Base-by-base conservation (phyloP, 2,888 invertebrate species). In the Drosophila barbarae region DNA sequence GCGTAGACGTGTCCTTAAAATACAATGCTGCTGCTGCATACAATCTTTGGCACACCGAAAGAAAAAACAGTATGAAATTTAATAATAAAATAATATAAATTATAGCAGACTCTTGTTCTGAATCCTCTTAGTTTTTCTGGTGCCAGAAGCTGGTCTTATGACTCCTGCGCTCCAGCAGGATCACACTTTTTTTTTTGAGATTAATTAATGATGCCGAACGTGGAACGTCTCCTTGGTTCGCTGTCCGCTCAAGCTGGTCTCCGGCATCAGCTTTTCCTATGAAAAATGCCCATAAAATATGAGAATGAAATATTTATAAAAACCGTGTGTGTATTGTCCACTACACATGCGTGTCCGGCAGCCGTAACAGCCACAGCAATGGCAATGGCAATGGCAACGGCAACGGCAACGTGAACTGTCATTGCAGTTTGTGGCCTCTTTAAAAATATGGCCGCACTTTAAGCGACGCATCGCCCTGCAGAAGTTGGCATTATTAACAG, bases 241-340 rank as follows among this genome's bases (percentile, higher is more conserved):
- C 23, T 67, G 42, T 30, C 42, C 66, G 5, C 30, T 42, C 46
- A 70, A 57, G 71, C 71, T 58, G 71, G 35, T 56, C 23, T 1
- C 15, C 52, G 26, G 30, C 39, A 8, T 49, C 41, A 23, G 36
- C 46, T 21, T 30, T 47, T 47, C 30, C 18, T 46, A 69, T 69
- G 69, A 69, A 69, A 69, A 70, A 69, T 69, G 70, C 57, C 53
- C 70, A 69, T 70, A 70, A 70, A 69, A 69, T 52, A 70, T 64
- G 51, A 56, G 55, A 46, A 18, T 69, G 41, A 61, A 69, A 69
- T 69, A 69, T 69, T 54, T 69, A 69, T 63, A 69, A 44, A 44
- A 68, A 68, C 18, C 35, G 18, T 32, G 46, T 30, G 30, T 34
- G 18, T 13, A 12, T 15, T 28, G 44, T 44, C 69, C 61, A 54